phyloP scores from a whole-genome alignment of 2,797 vertebrate species.

The Notolabrus celidotus region DNA sequence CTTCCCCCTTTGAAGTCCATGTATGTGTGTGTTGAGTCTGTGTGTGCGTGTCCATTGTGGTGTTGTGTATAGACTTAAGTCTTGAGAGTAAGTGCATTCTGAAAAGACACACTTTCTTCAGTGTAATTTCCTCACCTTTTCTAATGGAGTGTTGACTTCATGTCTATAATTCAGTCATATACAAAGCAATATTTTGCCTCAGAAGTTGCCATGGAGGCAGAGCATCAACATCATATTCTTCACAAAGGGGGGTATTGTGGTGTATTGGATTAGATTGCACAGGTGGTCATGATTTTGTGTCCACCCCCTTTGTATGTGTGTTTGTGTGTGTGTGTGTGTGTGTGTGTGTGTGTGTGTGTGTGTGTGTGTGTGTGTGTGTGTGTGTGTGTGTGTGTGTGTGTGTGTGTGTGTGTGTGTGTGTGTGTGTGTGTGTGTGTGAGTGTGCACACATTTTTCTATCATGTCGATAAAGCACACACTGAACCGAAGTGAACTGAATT shows the following conservation, averaged over 20 bases:
- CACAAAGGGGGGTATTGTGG: conserved; percentile 32
- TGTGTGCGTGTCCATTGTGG: conserved; percentile 49
- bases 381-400: conserved; percentile 10
- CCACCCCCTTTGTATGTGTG: no score
- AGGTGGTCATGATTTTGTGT: conserved; percentile 55
- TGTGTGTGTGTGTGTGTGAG: conserved; percentile 10
- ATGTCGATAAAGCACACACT: conserved; percentile 34
- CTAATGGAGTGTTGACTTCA: neutral
- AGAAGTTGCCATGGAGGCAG: conserved; percentile 40
- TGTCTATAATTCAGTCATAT: conserved; percentile 6
- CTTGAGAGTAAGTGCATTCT: conserved; percentile 24
- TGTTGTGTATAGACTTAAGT: conserved; percentile 44
- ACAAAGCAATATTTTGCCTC: conserved; percentile 11
- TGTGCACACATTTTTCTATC: conserved; percentile 38
- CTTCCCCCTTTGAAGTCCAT: conserved; percentile 79
- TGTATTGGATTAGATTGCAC: conserved; percentile 34
- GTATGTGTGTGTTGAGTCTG: conserved; percentile 56
- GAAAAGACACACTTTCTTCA: conserved; percentile 3
- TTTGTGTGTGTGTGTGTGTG: conserved; percentile 11
- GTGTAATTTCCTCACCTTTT: conserved; percentile 7
- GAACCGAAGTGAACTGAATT: conserved; percentile 35
- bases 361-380: conserved; percentile 10
- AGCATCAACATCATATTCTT: conserved; percentile 48
- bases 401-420: conserved; percentile 10
- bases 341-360: conserved; percentile 10